Evolutionary conservation across 1,140 invertebrate genomes (phyloP).

Genomic region (Drosophila dunni): DNA sequence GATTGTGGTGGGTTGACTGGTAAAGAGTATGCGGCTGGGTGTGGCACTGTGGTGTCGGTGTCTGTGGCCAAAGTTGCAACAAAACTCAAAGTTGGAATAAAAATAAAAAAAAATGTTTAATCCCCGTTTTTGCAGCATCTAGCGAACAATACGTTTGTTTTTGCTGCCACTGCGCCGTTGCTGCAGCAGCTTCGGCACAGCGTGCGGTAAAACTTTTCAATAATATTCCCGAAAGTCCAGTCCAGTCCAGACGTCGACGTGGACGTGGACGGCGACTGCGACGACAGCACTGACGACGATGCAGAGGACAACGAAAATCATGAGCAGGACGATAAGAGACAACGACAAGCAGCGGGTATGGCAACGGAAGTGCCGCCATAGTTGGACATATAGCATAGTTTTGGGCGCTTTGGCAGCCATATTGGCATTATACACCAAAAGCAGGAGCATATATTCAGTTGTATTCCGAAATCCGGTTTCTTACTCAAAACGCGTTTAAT

Average conservation of each 20-base stretch:
- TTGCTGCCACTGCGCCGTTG: constrained; percentile 46
- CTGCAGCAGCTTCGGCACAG: constrained; percentile 59
- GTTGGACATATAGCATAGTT: constrained; percentile 69
- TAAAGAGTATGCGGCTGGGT: neutral
- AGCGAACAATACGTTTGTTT: constrained; percentile 75
- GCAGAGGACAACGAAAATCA: constrained; percentile 15
- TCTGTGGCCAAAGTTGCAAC: constrained; percentile 78
- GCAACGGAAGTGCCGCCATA: constrained; percentile 72
- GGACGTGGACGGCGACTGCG: constrained; percentile 47
- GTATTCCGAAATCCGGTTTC: constrained; percentile 35
- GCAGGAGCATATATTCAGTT: constrained; percentile 22
- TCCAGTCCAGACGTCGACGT: constrained; percentile 23
- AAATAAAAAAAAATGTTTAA: constrained; percentile 29
- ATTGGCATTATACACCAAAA: constrained; percentile 62
- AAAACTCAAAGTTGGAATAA: constrained; percentile 73
- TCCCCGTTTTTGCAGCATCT: constrained; percentile 44
- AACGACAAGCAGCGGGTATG: constrained; percentile 21
- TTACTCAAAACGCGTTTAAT: constrained; percentile 18
- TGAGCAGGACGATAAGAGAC: constrained; percentile 28
- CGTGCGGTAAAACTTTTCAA: constrained; percentile 81
- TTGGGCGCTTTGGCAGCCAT: constrained; percentile 67
- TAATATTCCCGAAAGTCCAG: constrained; percentile 82
- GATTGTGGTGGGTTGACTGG: constrained; percentile 16
- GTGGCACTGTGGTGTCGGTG: constrained; percentile 52
- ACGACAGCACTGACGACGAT: constrained; percentile 22